Evolutionary conservation across 2,113 vertebrate species (phyloP).

Genomic region (Rousettus leschenaultii): DNA sequence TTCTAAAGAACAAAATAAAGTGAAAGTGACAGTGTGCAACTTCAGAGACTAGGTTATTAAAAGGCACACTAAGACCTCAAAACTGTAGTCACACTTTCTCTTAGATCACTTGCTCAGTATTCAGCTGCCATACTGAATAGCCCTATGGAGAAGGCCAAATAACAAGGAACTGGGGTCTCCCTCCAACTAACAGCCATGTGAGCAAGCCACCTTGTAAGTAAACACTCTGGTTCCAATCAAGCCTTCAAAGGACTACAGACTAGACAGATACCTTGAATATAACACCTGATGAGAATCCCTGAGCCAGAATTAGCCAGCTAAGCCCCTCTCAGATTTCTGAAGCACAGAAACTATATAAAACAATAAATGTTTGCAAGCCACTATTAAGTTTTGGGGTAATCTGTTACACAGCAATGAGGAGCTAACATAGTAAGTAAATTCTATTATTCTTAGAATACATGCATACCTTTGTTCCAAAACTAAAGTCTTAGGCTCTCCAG

Average conservation of each 20-base stretch:
- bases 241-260: not conserved
- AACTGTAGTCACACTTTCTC: not conserved
- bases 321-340: not conserved
- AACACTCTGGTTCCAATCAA: not conserved
- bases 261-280: not conserved
- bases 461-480: conserved; percentile 69
- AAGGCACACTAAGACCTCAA: not conserved
- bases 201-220: not conserved
- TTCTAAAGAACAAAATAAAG: conserved; percentile 17
- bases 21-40: not conserved
- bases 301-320: not conserved
- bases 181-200: not conserved
- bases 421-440: not conserved
- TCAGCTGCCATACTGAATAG: not conserved
- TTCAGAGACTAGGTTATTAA: not conserved
- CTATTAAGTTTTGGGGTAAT: not conserved
- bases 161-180: not conserved
- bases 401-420: not conserved
- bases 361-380: not conserved
- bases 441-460: not conserved
- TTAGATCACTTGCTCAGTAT: not conserved
- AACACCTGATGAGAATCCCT: not conserved
- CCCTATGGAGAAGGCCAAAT: not conserved
- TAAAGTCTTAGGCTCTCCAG: not conserved
- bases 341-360: not conserved